These are phyloP conservation scores for Alsophila aescularia DNA, from an alignment of 2,888 invertebrate species.

Conservation along the genomic window DNA sequence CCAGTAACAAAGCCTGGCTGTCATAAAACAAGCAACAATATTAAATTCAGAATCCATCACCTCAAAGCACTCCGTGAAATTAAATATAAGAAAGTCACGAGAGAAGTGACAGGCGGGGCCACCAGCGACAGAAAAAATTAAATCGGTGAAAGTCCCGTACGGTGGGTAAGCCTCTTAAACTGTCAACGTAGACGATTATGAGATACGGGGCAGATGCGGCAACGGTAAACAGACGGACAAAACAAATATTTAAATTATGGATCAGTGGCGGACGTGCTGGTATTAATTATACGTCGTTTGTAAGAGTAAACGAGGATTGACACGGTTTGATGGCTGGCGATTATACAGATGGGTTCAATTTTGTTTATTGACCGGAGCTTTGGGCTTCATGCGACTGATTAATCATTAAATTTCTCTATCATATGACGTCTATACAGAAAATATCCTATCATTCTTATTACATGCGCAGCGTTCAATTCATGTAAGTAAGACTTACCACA, in stretches of 20 bases:
- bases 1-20: conserved; percentile 26
- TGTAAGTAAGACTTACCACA: too few relatives aligned
- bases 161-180: conserved; percentile 59
- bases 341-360: conserved; percentile 9
- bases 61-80: conserved; percentile 47
- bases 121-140: conserved; percentile 56
- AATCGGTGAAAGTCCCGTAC: conserved; percentile 57
- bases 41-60: conserved; percentile 50
- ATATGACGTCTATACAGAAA: too few relatives aligned
- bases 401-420: too few relatives aligned
- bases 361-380: conserved; percentile 4
- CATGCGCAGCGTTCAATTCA: too few relatives aligned
- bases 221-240: conserved; percentile 21
- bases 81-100: conserved; percentile 52
- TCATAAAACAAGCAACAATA: conserved; percentile 40
- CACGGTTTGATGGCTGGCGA: conserved; percentile 14
- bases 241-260: conserved; percentile 35
- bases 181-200: conserved; percentile 64
- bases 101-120: conserved; percentile 52
- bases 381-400: neutral
- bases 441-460: too few relatives aligned
- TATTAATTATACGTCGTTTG: conserved; percentile 11
- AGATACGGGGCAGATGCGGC: conserved; percentile 51
- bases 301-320: conserved; percentile 10
- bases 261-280: conserved; percentile 24